Evolutionary conservation across 2,113 vertebrate species (phyloP).

Genomic region (Cottus gobio): DNA sequence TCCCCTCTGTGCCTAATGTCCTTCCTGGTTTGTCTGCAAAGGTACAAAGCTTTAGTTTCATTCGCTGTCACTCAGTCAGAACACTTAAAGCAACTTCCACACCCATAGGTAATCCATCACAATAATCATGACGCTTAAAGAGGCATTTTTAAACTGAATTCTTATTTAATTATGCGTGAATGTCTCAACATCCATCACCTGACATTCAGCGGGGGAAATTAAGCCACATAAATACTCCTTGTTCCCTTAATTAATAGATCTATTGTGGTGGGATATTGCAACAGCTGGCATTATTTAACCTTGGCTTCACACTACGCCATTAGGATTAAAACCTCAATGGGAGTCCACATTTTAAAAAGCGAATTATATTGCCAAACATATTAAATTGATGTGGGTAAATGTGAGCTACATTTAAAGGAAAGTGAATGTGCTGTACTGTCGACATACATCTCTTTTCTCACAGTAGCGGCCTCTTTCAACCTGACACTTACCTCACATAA

Average conservation of each 20-base stretch:
- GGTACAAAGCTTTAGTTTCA: neutral
- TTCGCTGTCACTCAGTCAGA: neutral
- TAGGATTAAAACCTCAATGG: neutral
- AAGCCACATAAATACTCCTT: neutral
- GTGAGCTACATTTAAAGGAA: neutral
- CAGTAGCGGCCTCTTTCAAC: conserved; percentile 18
- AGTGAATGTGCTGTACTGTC: neutral
- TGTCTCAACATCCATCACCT: conserved; percentile 15
- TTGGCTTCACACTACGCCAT: neutral
- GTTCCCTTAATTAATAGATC: neutral
- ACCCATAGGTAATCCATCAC: conserved; percentile 13
- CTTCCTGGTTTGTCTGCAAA: neutral
- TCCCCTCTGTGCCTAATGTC: neutral
- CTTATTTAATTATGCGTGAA: conserved; percentile 3
- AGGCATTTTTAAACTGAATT: neutral
- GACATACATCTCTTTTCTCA: conserved; percentile 10
- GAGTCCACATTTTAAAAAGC: neutral
- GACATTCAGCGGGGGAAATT: neutral
- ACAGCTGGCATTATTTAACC: neutral
- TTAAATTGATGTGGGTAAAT: neutral
- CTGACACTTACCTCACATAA: conserved; percentile 33
- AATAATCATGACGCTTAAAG: neutral
- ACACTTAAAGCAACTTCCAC: neutral
- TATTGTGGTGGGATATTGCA: neutral
- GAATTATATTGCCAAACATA: neutral